Evolutionary conservation across 1,140 invertebrate genomes (phyloP), one percentile per base, ranked within the genome.

Genomic region (Diorhabda elongata): DNA sequence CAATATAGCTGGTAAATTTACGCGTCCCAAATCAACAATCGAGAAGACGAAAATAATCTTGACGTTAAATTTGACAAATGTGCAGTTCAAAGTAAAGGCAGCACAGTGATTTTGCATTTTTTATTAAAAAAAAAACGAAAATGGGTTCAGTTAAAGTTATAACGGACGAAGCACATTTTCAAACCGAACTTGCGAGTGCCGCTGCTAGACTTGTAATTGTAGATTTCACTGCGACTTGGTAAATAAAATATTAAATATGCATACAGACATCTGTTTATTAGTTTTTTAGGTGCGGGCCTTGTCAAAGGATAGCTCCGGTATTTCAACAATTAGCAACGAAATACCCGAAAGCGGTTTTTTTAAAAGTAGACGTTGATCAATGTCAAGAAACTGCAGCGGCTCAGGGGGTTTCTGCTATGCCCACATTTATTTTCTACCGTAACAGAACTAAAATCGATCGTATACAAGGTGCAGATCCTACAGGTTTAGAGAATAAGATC

Each of bases 391-490:
- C 92, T 44, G 94, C 96, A 2, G 86, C 89, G 42, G 83, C 84
- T 41, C 91, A 98, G 80, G 93, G 92, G 58, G 92, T 99, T 11
- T 90, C 88, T 70, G 94, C 95, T 2, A 98, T 99, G 95, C 98
- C 98, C 5, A 99, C 98, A 4, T 99, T 99, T 79, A 91, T 97
- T 70, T 96, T 99, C 77, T 98, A 95, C 79, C 89, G 91, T 71
- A 98, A 97, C 80, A 87, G 90, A 80, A 85, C 86, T n/a, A 92
- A 91, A 83, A 83, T 97, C 74, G 93, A 92, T 77, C 81, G 87
- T 8, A 83, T 96, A 59, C 89, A 92, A 84, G 96, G 95, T 8
- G 96, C 95, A 1, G 91, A 99, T 83, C 83, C 91, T 5, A 82
- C 81, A 59, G 85, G 85, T 1, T 80, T 99, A 44, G 95, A 98